Conservation (phyloP, 2,888 invertebrate species). For the Drosophila helvetica region DNA sequence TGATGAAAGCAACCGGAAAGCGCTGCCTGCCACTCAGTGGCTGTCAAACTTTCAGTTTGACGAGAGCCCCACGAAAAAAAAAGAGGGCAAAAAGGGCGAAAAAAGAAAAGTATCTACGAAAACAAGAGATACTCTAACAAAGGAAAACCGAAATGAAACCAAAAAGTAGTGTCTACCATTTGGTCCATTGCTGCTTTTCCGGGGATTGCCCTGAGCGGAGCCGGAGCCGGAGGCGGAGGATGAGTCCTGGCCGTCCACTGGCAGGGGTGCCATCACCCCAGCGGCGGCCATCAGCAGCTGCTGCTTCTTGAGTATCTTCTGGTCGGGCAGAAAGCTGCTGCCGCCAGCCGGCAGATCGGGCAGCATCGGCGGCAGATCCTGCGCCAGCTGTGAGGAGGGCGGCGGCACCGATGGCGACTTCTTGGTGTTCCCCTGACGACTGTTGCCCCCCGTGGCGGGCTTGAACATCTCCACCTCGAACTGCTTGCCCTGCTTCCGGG, state of each 20-base stretch:
- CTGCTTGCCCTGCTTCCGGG: constrained; percentile 65
- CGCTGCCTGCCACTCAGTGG: constrained; percentile 28
- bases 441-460: constrained; percentile 54
- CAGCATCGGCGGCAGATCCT: constrained; percentile 62
- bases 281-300: constrained; percentile 79
- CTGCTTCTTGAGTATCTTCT: constrained; percentile 78
- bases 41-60: constrained; percentile 37
- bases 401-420: constrained; percentile 79
- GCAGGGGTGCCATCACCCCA: constrained; percentile 54
- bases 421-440: constrained; percentile 83
- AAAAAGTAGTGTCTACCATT: constrained; percentile 43
- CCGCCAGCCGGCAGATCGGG: constrained; percentile 64
- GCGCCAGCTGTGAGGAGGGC: constrained; percentile 57
- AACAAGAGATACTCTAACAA: constrained; percentile 4
- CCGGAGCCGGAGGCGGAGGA: too few species aligned
- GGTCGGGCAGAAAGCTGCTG: constrained; percentile 77
- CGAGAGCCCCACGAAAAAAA: not conserved
- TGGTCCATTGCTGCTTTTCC: constrained; percentile 37
- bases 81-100: constrained; percentile 31
- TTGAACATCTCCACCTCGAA: constrained; percentile 65
- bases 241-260: constrained; percentile 16
- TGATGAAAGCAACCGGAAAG: constrained; percentile 52
- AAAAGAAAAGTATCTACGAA: constrained; percentile 7
- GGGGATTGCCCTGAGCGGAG: not conserved
- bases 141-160: constrained; percentile 8